A percentile compares a stretch with the other conserved stretches of the same genome.
Conservation (phyloP, 2,888 invertebrate species). For the Dilophus febrilis region DNA sequence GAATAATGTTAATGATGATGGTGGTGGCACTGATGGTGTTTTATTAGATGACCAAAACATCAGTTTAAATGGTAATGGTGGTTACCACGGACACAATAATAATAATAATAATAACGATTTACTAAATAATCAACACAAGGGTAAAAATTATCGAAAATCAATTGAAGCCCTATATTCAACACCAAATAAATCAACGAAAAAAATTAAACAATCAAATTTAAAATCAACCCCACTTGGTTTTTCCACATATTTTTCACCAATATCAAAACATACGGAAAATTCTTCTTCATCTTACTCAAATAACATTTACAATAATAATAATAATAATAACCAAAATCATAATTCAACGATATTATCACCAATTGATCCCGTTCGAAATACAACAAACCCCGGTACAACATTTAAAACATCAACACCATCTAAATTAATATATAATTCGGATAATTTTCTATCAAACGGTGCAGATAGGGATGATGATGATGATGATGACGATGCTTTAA, state of each 20-base stretch:
- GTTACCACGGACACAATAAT: conserved; percentile 1
- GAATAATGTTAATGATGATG: conserved; percentile 12
- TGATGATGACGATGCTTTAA: conserved; percentile 44
- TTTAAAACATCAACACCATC: conserved; percentile 56
- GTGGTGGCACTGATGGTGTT: conserved; percentile 5
- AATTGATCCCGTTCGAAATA: conserved; percentile 43
- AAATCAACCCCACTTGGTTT: conserved; percentile 13
- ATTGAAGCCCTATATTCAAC: conserved; percentile 27
- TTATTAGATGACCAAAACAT: too few relatives aligned
- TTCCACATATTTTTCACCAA: conserved; percentile 15
- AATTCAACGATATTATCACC: conserved; percentile 45
- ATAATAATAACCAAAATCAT: conserved; percentile 8
- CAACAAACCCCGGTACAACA: conserved; percentile 34
- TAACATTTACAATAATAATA: conserved; percentile 6
- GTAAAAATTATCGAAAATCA: conserved; percentile 9
- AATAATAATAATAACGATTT: background rate
- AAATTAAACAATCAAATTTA: conserved; percentile 7
- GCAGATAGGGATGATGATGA: too few relatives aligned
- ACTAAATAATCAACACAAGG: conserved; percentile 8
- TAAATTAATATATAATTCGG: too few relatives aligned
- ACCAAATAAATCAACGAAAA: conserved; percentile 14
- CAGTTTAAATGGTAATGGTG: conserved; percentile 10
- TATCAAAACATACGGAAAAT: conserved; percentile 2
- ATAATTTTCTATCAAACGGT: background rate
- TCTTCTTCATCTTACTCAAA: too few relatives aligned